Percentiles rank a stretch among this genome's conserved stretches.
phyloP scores from a whole-genome alignment of 2,113 vertebrate species.

The Tiliqua scincoides region DNA sequence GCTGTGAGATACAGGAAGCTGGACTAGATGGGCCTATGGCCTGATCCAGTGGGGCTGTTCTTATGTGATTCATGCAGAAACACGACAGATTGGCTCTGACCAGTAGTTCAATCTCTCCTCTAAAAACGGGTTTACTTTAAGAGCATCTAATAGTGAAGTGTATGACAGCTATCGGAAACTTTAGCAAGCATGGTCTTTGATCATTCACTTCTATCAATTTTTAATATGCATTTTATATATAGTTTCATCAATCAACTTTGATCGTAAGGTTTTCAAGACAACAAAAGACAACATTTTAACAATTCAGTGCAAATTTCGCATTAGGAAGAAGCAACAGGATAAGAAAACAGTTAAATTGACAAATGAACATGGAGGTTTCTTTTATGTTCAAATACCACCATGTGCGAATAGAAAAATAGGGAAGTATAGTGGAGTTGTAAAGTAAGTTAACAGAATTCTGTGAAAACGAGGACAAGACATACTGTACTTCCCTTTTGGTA shows the following conservation, averaged over 20 bases:
- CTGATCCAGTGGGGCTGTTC: too few species aligned
- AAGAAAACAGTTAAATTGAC: accelerated
- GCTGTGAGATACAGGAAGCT: too few species aligned
- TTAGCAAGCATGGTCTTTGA: too few species aligned
- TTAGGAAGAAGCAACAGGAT: not conserved
- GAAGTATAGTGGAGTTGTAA: too few species aligned
- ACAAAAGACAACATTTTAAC: not conserved
- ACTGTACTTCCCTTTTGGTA: constrained; percentile 43
- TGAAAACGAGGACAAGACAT: constrained; percentile 1
- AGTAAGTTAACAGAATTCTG: constrained; percentile 20
- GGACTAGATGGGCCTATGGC: too few species aligned
- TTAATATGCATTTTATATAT: too few species aligned
- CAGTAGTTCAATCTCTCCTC: not conserved
- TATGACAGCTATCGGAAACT: not conserved
- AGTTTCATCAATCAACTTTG: not conserved
- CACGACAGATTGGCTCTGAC: not conserved
- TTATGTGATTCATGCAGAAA: not conserved
- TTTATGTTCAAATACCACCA: not conserved
- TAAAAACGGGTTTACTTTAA: not conserved
- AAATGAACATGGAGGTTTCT: not conserved
- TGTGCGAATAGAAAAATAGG: not conserved
- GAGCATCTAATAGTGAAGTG: not conserved
- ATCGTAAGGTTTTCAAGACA: not conserved
- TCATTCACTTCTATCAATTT: not conserved
- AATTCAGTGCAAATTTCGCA: not conserved